Evolutionary conservation across 2,113 vertebrate genomes (phyloP), one percentile per base, ranked within the genome.

Genomic region (Geothlypis trichas): DNA sequence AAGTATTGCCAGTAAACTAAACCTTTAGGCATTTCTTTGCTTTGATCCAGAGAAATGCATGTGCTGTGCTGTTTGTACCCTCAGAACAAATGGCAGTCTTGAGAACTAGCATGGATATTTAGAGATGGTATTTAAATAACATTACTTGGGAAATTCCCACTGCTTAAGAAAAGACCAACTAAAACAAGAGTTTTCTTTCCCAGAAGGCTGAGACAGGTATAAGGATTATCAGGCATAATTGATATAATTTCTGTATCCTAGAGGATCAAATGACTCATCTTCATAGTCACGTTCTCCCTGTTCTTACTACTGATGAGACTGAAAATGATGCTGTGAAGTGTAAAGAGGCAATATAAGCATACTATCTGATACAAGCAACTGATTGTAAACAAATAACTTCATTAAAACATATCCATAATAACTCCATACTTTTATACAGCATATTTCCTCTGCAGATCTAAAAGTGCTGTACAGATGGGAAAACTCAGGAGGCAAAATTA

Each of bases 191-290:
- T 78, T 95, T 93, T 95, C 67, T 88, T 92, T 95, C 65, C 83
- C 95, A 95, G 88, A 91, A 95, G 93, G 61, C 66, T 78, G 33
- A 82, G 86, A 96, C 72, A 92, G 90, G 91, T 96, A 96, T 96
- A 84, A 96, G 85, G 88, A 97, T 97, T 97, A 97, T 83, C 71
- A 95, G 71, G 80, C 46, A 95, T 97, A 96, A 96, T 39, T 96
- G 77, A 84, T 97, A 95, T 87, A 57, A 82, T 97, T 97, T 96
- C 86, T 95, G 55, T 83, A 89, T 96, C 91, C 91, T 94, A 85
- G 74, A 96, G 91, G 79, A 95, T 94, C 59, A 42, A 72, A 87
- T 95, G 91, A 97, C 72, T 97, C 96, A 97, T 79, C 94, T 92
- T 84, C 16, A 44, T 71, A 91, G 95, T 94, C 93, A 97, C 44